These are phyloP conservation scores for Pelodiscus sinensis DNA, from an alignment of 2,113 vertebrate genomes.

Conservation along the genomic window DNA sequence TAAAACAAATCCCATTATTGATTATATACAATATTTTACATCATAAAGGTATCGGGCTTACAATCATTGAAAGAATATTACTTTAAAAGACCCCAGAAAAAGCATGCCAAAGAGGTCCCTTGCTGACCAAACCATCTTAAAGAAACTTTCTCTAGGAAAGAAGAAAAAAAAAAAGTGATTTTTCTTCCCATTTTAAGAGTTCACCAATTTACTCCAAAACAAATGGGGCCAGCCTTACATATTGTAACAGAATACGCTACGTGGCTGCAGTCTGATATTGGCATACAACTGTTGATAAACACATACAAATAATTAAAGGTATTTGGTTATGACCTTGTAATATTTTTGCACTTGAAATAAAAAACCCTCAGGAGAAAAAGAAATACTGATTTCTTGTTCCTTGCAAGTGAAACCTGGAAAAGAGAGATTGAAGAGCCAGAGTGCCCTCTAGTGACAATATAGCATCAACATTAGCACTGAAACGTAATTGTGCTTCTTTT, in stretches of 20 bases:
- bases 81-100: neutral
- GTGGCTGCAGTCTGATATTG: neutral
- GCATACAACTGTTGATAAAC: neutral
- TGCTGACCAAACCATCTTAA: neutral
- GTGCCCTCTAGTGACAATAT: conserved; percentile 69
- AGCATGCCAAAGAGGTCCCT: neutral
- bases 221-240: neutral
- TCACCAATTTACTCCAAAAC: neutral
- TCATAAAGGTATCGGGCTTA: neutral
- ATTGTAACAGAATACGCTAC: neutral
- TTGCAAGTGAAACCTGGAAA: neutral
- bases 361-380: neutral
- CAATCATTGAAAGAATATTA: neutral
- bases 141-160: neutral
- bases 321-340: neutral
- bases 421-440: conserved; percentile 61
- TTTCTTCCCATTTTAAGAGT: neutral
- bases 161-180: rapidly evolving
- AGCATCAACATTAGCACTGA: neutral
- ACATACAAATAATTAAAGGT: neutral
- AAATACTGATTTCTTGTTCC: neutral
- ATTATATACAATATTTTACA: neutral
- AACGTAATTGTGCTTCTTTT: neutral
- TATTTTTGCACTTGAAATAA: conserved; percentile 4
- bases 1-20: neutral